Conservation (phyloP, 2,888 invertebrate species). For the Xestia sexstrigata region DNA sequence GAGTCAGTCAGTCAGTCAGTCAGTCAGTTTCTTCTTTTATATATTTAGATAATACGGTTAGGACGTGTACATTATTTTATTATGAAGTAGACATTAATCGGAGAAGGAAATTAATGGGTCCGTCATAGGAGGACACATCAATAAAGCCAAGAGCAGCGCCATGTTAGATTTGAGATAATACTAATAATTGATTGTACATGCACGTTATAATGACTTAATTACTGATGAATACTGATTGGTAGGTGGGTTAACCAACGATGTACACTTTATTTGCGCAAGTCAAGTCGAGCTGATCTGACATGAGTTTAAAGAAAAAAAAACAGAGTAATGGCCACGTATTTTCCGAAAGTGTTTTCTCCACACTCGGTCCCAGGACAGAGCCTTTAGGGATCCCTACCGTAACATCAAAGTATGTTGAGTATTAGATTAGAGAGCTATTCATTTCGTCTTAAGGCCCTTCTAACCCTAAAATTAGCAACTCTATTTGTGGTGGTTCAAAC, state of each 20-base stretch:
- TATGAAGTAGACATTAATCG: conserved; percentile 23
- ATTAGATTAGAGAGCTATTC: neutral
- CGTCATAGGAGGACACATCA: conserved; percentile 30
- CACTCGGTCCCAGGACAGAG: neutral
- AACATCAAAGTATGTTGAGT: neutral
- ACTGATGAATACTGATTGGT: neutral
- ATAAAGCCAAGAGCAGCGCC: conserved; percentile 5
- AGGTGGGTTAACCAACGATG: neutral
- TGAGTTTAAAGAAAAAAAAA: neutral
- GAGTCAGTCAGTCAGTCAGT: too few species aligned
- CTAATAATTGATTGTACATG: conserved; percentile 1
- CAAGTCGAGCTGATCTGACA: neutral
- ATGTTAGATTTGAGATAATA: conserved; percentile 18
- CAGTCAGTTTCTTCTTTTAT: too few species aligned
- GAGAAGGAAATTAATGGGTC: conserved; percentile 8
- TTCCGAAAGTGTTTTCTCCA: neutral
- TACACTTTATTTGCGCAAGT: neutral
- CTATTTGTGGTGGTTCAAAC: too few species aligned
- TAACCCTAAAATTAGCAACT: too few species aligned
- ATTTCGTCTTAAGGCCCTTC: too few species aligned
- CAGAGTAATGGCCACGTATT: neutral
- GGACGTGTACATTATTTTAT: conserved; percentile 20
- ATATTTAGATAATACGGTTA: conserved; percentile 10
- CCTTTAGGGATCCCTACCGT: neutral
- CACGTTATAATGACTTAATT: conserved; percentile 8